Base-by-base conservation (phyloP, 2,888 invertebrate genomes). In the Pollenia labialis region DNA sequence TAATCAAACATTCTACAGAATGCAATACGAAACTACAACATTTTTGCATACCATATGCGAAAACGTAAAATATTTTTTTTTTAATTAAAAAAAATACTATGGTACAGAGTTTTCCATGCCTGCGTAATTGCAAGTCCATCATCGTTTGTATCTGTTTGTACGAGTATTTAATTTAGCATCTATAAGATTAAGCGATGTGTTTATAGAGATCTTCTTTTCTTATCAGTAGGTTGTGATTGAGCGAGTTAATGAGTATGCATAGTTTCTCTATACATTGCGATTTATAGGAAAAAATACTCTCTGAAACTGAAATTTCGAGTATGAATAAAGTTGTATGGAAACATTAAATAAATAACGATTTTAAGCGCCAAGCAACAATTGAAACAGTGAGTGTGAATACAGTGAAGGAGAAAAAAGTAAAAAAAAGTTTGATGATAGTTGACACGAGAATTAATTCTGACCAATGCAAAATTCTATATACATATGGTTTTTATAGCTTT, bases 181-280 rank as follows among this genome's bases (percentile, higher is more conserved):
- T 62, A 44, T 80, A 14, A 44, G 62, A 60, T 79, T 79, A 50
- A 42, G 4, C 32, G 23, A 11, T 18, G 56, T 56, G 32, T 56
- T 40, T 48, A 10, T 16, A n/a, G 14, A 68, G 48, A 48, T 58
- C 14, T 56, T 40, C 48, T 23, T 60, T 62, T 71, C 80, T 80
- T 80, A 80, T 80, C 80, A 71, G 52, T 54, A 44, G 12, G 10
- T 23, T 4, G 0, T 4, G 16, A 52, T 44, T 44, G 16, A 44
- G 44, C 14, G 40, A 54, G 18, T n/a, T n/a, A 74, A 6, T 62
- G 16, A 40, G 60, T 6, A 32, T 32, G 32, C 4, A 32, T 32
- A 48, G 32, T 60, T 46, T 4, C 42, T 42, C 18, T 52, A 50
- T 52, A 14, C 18, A 14, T 14, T 12, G 14, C 23, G 32, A 23